Evolutionary conservation across 1,140 invertebrate species (phyloP), one percentile per base, ranked within the genome.

Genomic region (Panagrolaimus sp.): DNA sequence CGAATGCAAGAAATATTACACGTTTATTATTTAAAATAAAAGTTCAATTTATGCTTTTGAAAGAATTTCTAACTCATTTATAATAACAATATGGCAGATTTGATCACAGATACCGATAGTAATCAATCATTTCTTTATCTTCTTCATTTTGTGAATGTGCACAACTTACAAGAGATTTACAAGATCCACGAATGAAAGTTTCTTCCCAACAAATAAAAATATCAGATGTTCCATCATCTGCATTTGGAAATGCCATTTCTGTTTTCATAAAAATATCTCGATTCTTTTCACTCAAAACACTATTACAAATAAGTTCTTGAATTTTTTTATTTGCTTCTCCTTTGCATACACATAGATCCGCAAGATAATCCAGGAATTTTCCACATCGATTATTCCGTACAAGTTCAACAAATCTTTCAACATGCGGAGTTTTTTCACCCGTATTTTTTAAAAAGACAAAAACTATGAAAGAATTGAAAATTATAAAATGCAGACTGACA

Each of bases 261-360:
- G 94, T 96, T 83, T 94, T 90, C 73, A 97, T 91, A 7, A 97
- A 86, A 81, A 96, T 96, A 80, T 95, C 92, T 7, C 90, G 88
- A 84, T 96, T 96, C 79, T 92, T 91, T 64, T 89, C 88, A 79
- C 90, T 93, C 7, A 89, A 81, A 7, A 98, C 92, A 84, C 91
- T 94, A 86, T 96, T 97, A 84, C 96, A 98, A 78, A 99, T 98
- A 8, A 98, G 86, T 86, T 98, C 94, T 84, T 99, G 96, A 0
- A 96, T 99, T 28, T 94, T 92, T 0, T 95, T 93, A 80, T 98
- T 98, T 1, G 96, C 96, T 80, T 94, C 93, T 78, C 94, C 93
- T 84, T 98, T 97, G 4, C 94, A 98, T 70, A 99, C 96, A 84
- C 96, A 99, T n/a, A 99, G 85, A 86, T 98, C 94, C 62, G 93